phyloP scores from a whole-genome alignment of 1,140 invertebrate genomes.

The Achroia grisella region DNA sequence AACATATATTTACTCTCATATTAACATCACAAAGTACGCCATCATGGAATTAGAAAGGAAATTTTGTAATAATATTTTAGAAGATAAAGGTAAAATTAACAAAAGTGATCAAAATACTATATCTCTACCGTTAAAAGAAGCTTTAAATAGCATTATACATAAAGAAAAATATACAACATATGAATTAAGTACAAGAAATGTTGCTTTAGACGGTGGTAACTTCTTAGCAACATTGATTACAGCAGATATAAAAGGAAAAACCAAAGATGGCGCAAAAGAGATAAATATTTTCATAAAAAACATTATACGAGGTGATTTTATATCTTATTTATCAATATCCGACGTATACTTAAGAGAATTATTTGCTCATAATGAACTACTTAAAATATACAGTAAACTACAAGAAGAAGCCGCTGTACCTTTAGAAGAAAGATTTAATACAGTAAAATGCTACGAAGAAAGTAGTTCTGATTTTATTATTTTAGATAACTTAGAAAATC shows the following conservation, averaged over 20 bases:
- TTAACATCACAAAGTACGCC: too few relatives aligned
- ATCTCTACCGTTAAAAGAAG: not conserved
- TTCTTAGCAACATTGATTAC: slow-evolving; percentile 17
- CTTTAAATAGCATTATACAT: slow-evolving; percentile 15
- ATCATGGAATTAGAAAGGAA: too few relatives aligned
- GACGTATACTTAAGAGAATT: slow-evolving; percentile 30
- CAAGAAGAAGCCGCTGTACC: slow-evolving; percentile 31
- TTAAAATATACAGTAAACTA: slow-evolving; percentile 24
- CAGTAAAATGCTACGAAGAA: slow-evolving; percentile 35
- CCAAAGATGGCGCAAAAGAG: slow-evolving; percentile 11
- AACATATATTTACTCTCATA: too few relatives aligned
- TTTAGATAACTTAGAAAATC: slow-evolving; percentile 39
- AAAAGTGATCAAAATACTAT: slow-evolving; percentile 14
- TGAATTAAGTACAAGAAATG: slow-evolving; percentile 7
- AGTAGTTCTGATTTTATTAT: slow-evolving; percentile 31
- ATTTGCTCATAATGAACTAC: slow-evolving; percentile 34
- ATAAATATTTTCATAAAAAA: slow-evolving; percentile 28
- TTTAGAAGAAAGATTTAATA: slow-evolving; percentile 28
- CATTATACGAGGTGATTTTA: slow-evolving; percentile 1
- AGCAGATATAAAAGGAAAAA: slow-evolving; percentile 18
- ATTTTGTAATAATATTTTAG: slow-evolving; percentile 9
- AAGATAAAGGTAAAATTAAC: slow-evolving; percentile 21
- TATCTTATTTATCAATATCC: slow-evolving; percentile 6
- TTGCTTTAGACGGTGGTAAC: slow-evolving; percentile 16
- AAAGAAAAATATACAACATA: slow-evolving; percentile 11